phyloP scores from a whole-genome alignment of 1,140 invertebrate species.

The Aricia agestis region DNA sequence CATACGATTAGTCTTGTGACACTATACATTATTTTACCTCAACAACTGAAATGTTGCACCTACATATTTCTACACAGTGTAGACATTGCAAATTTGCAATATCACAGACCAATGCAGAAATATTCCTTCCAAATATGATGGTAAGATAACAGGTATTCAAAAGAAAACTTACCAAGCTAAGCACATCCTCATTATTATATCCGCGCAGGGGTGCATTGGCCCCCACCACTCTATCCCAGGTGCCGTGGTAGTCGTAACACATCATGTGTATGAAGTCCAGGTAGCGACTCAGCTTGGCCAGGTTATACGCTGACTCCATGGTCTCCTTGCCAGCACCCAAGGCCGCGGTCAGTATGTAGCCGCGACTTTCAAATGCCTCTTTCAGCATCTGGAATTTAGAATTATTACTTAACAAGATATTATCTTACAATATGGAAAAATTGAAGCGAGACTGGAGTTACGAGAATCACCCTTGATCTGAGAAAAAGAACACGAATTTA shows the following conservation, averaged over 20 bases:
- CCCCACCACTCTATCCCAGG: constrained; percentile 86
- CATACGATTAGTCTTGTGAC: no score
- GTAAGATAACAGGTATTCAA: no score
- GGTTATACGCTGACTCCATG: constrained; percentile 86
- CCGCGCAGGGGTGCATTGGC: constrained; percentile 83
- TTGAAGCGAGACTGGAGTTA: no score
- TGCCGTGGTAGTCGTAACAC: constrained; percentile 93
- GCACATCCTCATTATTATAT: constrained; percentile 59
- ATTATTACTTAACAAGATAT: neutral
- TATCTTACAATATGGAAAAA: no score
- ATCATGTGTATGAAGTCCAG: constrained; percentile 92
- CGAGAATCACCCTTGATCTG: no score
- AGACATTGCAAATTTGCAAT: no score
- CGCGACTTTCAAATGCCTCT: constrained; percentile 53
- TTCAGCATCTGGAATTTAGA: constrained; percentile 65
- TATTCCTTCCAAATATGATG: no score
- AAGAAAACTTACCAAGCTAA: constrained; percentile 79
- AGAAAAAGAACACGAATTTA: no score
- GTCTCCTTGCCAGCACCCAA: constrained; percentile 83
- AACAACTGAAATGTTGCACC: no score
- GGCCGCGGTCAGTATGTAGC: constrained; percentile 84
- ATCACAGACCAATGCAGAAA: no score
- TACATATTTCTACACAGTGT: no score
- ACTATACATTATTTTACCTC: no score
- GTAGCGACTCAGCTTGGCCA: constrained; percentile 82